Evolutionary conservation across 1,140 invertebrate genomes (phyloP).

Genomic region (Drosophila novamexicana): DNA sequence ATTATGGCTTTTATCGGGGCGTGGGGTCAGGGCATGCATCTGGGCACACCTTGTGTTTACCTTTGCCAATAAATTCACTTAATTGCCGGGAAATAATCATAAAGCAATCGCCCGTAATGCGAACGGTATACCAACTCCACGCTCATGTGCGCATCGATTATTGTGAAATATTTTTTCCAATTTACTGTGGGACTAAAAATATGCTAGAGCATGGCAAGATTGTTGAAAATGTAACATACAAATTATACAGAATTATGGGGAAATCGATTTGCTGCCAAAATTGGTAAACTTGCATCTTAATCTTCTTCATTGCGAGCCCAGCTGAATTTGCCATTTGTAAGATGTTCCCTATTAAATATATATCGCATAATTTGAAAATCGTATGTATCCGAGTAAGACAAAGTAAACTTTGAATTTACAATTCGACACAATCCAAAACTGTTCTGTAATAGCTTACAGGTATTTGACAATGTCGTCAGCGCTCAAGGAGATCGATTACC

Average conservation of each 20-base stretch:
- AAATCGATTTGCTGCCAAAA: slow-evolving; percentile 56
- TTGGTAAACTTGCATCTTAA: slow-evolving; percentile 18
- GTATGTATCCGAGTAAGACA: not conserved
- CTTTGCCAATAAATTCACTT: slow-evolving; percentile 83
- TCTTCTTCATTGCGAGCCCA: not conserved
- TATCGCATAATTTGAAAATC: too few relatives aligned
- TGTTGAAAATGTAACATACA: slow-evolving; percentile 62
- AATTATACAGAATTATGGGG: slow-evolving; percentile 62
- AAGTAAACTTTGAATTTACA: not conserved
- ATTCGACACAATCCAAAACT: not conserved
- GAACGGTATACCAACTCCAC: slow-evolving; percentile 28
- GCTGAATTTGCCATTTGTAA: not conserved
- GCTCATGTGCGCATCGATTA: slow-evolving; percentile 40
- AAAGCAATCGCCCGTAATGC: slow-evolving; percentile 81
- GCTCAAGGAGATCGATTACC: not conserved
- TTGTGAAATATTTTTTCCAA: slow-evolving; percentile 50
- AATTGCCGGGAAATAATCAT: slow-evolving; percentile 84
- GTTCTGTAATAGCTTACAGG: not conserved
- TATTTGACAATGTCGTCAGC: not conserved
- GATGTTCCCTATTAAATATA: too few relatives aligned
- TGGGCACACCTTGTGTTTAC: slow-evolving; percentile 63
- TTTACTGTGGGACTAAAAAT: slow-evolving; percentile 37
- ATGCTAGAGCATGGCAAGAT: slow-evolving; percentile 16
- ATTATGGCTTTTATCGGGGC: not conserved
- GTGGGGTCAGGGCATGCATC: not conserved